Base-by-base conservation (phyloP, 2,113 vertebrate species). In the Amphilophus citrinellus region DNA sequence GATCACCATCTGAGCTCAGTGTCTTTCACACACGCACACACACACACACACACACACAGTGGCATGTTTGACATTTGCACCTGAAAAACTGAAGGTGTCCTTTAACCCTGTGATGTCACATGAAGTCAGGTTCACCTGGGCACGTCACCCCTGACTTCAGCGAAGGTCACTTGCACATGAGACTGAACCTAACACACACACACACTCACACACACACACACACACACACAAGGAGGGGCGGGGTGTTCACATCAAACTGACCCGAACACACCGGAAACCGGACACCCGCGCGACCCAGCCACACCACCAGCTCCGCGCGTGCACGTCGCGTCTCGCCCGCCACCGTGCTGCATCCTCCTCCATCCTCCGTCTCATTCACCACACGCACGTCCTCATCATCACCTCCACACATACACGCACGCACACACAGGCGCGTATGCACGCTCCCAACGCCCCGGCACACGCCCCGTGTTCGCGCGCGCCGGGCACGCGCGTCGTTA, bases 151-250 rank as follows among this genome's bases (percentile, higher is more conserved):
- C 61, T 61, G 77, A 87, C 75, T 71, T 80, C 13, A 63, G 8
- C 79, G 87, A 89, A 92, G 91, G 91, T 89, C 90, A 89, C 60
- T 50, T 61, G 57, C 75, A 42, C 14, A 18, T 5, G 15, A 57
- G 9, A 18, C 76, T 32, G 44, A 59, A 62, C 71, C 44, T 53
- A 44, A 85, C 76, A 85, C 87, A 24, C 44, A 17, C 65, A 17
- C 0, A 71, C 42, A 85, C 68, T 83, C 88, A 6, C 60, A 17
- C 44, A 53, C 87, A 24, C 44, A 17, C 10, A 42, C 39, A 53
- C 37, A 53, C 47, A 66, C 9, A 15, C 4, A 44, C 13, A 17
- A 17, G 59, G 37, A 27, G 44, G 6, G 37, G 27, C 2, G 27
- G 13, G 39, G 17, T 47, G 22, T 59, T 13, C 22, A 22, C 6